These are phyloP conservation scores for Falco novaeseelandiae DNA, from an alignment of 2,797 vertebrate species.

Conservation along the genomic window DNA sequence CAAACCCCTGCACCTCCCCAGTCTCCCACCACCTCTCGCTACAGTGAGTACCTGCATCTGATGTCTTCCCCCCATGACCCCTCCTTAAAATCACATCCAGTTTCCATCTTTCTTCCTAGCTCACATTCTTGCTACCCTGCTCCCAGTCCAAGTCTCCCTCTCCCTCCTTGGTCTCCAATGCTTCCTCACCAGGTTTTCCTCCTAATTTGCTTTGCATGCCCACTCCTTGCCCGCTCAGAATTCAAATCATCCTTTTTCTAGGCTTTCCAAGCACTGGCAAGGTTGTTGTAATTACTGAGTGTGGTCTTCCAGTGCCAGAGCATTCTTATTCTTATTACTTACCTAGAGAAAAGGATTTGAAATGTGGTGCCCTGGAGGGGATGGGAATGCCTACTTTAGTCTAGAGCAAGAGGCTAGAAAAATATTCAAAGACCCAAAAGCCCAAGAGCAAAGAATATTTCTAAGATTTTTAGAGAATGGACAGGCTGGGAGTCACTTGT, in stretches of 20 bases:
- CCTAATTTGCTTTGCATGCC: neutral
- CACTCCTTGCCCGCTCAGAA: neutral
- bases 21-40: neutral
- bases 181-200: neutral
- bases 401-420: neutral
- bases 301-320: neutral
- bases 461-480: neutral
- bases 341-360: neutral
- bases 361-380: neutral
- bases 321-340: neutral
- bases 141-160: neutral
- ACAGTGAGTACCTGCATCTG: neutral
- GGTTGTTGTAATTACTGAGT: neutral
- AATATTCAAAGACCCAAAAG: neutral
- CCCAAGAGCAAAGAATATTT: neutral
- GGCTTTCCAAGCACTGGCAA: neutral
- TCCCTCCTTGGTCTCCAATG: fast-evolving
- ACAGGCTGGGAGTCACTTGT: neutral
- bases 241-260: neutral
- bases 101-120: neutral
- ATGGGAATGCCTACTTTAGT: neutral
- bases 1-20: neutral
- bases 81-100: neutral
- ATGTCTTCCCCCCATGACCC: neutral
- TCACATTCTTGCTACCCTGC: neutral